Evolutionary conservation across 2,888 invertebrate species (phyloP), one percentile per base, ranked within the genome.

Genomic region (Augochlorella aurata): DNA sequence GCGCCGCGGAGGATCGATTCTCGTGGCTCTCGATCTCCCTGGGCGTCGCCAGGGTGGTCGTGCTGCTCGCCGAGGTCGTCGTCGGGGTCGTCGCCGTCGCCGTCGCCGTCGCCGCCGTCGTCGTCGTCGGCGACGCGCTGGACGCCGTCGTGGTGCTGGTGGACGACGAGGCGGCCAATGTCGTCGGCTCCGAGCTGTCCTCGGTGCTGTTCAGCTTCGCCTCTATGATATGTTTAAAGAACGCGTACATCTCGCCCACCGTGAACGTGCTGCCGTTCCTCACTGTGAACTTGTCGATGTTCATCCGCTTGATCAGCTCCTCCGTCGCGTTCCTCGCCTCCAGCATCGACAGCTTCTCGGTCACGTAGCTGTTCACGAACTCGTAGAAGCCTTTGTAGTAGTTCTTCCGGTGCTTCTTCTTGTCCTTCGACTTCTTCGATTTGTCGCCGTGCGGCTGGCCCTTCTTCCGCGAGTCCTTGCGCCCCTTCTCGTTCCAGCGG

Each of bases 221-320:
- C 73, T 93, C 93, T 90, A 93, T 93, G 93, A 93, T 93, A 93
- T 93, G 93, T 93, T 92, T 93, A 89, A 93, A 93, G 88, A 93
- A 93, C 68, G 93, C 92, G 88, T 93, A 93, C 85, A 93, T 92
- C 85, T 93, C 92, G 76, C 91, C 91, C 1, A 93, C 90, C n/a
- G 92, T 92, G 78, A 93, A 92, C 21, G 89, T 91, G 69, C 93
- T 93, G 10, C 93, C 93, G 77, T 93, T 93, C 44, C 89, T 89
- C 54, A 91, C 90, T 21, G 91, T 90, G 50, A 92, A 90, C 80
- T 92, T 92, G 78, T 93, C 92, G 72, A 93, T 90, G 75, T 92
- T 93, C 91, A 93, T 91, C 78, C 88, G 91, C 65, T 87, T 90
- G 38, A 93, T 92, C 16, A 93, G 79, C 45, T 92, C 92, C 52